These are phyloP conservation scores for Lutjanus erythropterus DNA, from an alignment of 2,113 vertebrate genomes.

Conservation along the genomic window DNA sequence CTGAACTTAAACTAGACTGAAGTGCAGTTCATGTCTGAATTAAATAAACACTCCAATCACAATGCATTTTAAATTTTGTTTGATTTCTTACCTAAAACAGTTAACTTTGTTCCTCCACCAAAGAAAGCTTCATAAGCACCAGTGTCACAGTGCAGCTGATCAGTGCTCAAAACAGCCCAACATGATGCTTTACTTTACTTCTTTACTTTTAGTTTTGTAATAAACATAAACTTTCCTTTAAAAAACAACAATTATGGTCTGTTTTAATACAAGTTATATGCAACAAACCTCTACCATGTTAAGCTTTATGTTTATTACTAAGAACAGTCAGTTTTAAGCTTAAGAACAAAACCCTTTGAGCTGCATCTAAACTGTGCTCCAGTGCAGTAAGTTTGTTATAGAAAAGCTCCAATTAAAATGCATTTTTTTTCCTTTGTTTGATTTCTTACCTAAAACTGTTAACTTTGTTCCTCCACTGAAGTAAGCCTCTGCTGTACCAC, in stretches of 20 bases:
- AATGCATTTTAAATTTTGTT: background rate
- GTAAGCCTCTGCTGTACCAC: background rate
- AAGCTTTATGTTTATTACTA: no score
- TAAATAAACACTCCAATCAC: no score
- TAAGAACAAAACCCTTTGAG: background rate
- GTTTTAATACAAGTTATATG: background rate
- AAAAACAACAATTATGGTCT: background rate
- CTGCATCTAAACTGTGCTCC: no score
- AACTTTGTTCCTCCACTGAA: slow-evolving; percentile 24
- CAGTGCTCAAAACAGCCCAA: slow-evolving; percentile 4
- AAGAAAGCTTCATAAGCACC: slow-evolving; percentile 72
- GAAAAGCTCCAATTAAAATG: no score
- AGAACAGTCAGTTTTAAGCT: background rate
- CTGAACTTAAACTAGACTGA: background rate
- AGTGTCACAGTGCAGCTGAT: slow-evolving; percentile 11
- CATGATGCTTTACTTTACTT: background rate
- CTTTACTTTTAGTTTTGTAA: background rate
- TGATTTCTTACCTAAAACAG: slow-evolving; percentile 42
- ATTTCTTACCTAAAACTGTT: background rate
- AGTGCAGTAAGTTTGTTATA: no score
- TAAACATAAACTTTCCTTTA: background rate
- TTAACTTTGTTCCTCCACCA: slow-evolving; percentile 73
- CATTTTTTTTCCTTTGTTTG: no score
- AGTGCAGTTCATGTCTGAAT: no score
- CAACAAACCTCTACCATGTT: no score